These are phyloP conservation scores for Mirounga angustirostris DNA, from an alignment of 2,113 vertebrate genomes.

Conservation along the genomic window DNA sequence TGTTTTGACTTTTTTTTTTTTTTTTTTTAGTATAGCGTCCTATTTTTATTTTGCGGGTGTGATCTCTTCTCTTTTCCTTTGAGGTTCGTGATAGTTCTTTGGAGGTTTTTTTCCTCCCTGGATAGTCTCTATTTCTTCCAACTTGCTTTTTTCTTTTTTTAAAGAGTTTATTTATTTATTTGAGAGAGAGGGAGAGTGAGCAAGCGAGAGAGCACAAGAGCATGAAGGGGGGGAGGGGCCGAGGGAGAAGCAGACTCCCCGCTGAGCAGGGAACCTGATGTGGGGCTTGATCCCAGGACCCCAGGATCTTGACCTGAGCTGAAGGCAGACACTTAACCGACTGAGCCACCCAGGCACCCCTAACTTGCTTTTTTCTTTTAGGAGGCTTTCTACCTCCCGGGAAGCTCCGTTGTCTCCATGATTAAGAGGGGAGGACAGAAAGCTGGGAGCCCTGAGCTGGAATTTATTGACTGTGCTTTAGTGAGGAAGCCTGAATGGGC, in stretches of 20 bases:
- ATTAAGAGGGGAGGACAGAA: background rate
- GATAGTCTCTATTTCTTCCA: background rate
- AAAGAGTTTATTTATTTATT: background rate
- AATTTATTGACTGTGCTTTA: background rate
- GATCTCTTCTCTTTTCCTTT: background rate
- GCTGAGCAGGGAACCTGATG: too few species aligned
- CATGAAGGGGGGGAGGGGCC: too few species aligned
- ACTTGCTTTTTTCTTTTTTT: background rate
- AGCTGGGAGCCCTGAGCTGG: background rate
- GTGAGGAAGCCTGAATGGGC: background rate
- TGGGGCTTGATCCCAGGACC: too few species aligned
- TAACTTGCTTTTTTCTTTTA: background rate
- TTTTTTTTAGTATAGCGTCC: background rate
- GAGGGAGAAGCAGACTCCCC: too few species aligned
- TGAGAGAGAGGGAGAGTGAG: too few species aligned
- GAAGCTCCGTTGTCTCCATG: background rate
- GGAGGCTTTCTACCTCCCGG: background rate
- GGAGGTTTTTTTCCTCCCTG: background rate
- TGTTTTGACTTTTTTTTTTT: background rate
- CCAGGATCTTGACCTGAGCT: too few species aligned
- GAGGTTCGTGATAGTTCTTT: background rate
- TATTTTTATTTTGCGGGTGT: background rate
- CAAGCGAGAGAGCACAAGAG: too few species aligned
- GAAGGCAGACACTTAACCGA: background rate
- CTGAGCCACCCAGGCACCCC: background rate